These are phyloP conservation scores for Papilio gigon DNA, from an alignment of 2,888 invertebrate genomes.

Conservation along the genomic window DNA sequence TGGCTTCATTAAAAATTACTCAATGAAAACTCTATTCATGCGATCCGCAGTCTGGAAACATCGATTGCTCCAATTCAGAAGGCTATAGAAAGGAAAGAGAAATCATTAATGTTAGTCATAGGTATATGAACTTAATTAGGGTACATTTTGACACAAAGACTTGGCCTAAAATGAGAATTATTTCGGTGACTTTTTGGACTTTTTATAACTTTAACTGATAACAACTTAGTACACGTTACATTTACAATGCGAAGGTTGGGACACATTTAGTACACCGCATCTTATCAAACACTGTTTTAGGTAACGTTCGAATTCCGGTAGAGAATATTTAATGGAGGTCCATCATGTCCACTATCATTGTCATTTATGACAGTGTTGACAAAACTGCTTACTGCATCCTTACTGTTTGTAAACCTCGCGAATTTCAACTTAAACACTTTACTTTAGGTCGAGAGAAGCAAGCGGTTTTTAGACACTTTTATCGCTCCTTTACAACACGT, in stretches of 20 bases:
- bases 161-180: too few species aligned
- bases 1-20: conserved; percentile 53
- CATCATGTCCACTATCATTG: not conserved
- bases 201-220: too few species aligned
- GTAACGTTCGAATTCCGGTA: not conserved
- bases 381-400: not conserved
- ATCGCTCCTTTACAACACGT: not conserved
- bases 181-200: too few species aligned
- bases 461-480: not conserved
- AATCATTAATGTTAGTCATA: not conserved
- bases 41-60: conserved; percentile 50
- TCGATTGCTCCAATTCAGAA: conserved; percentile 39
- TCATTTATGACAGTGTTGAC: not conserved
- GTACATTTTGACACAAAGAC: not conserved
- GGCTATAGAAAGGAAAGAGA: conserved; percentile 36
- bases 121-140: not conserved
- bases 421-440: not conserved
- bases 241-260: not conserved
- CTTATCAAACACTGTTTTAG: not conserved
- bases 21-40: conserved; percentile 55
- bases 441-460: not conserved
- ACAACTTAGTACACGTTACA: not conserved
- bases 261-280: not conserved
- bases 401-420: not conserved
- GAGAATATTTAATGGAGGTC: not conserved